Conservation (phyloP, 2,797 vertebrate species). For the Synaphobranchus kaupii region DNA sequence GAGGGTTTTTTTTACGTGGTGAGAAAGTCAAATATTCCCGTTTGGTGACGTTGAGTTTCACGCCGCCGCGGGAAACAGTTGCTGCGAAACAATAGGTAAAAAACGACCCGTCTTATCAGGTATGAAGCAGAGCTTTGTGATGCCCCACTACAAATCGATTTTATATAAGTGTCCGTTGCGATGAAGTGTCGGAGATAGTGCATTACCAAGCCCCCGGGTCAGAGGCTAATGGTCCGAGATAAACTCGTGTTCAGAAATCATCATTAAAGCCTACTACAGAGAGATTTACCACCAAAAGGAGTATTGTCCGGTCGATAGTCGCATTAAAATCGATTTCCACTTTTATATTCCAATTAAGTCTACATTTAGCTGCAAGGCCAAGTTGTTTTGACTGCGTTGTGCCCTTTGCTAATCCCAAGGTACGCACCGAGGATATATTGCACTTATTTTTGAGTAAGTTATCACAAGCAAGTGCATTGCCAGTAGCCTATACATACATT, state of each 20-base stretch:
- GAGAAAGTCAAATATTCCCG: not conserved
- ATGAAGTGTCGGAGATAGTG: conserved; percentile 39
- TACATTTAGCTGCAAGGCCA: conserved; percentile 48
- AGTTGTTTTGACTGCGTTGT: conserved; percentile 31
- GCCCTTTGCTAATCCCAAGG: conserved; percentile 16
- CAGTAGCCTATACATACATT: not conserved
- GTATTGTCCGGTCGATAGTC: conserved; percentile 54
- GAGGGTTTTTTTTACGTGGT: not conserved
- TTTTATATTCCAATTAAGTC: conserved; percentile 67
- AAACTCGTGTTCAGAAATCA: conserved; percentile 42
- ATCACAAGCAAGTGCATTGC: conserved; percentile 1
- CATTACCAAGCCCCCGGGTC: conserved; percentile 33
- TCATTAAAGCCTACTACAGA: conserved; percentile 39
- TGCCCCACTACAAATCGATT: conserved; percentile 28
- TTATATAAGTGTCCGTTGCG: conserved; percentile 34
- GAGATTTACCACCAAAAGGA: conserved; percentile 47
- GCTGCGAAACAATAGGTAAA: not conserved
- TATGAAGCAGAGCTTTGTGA: conserved; percentile 29
- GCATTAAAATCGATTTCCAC: conserved; percentile 67
- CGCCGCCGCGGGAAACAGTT: not conserved
- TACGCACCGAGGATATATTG: conserved; percentile 22
- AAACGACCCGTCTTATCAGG: not conserved
- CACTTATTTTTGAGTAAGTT: conserved; percentile 21
- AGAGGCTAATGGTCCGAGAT: conserved; percentile 40
- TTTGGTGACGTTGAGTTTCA: not conserved